phyloP scores from a whole-genome alignment of 2,113 vertebrate species.

The Antigone vipio region DNA sequence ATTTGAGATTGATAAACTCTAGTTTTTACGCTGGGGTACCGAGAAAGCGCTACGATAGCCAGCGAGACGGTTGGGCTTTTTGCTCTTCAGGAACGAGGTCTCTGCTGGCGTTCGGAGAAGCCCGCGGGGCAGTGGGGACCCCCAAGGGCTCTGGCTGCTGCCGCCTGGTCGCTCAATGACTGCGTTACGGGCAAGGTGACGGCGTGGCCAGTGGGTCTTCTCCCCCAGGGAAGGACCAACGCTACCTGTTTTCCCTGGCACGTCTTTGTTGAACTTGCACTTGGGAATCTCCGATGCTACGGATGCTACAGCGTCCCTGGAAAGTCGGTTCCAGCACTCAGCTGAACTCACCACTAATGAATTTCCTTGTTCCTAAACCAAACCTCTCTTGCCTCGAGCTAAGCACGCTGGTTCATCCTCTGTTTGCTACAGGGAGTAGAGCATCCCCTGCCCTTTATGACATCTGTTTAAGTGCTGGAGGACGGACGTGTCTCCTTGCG shows the following conservation, averaged over 20 bases:
- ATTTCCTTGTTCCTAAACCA: background rate
- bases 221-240: background rate
- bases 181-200: background rate
- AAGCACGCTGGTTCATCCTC: background rate
- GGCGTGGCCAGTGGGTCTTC: background rate
- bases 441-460: background rate
- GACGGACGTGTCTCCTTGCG: rapidly evolving
- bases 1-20: background rate
- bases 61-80: rapidly evolving
- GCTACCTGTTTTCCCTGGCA: background rate
- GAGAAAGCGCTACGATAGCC: rapidly evolving
- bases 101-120: rapidly evolving
- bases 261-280: rapidly evolving
- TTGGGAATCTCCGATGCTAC: rapidly evolving
- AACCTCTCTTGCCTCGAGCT: background rate
- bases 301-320: rapidly evolving
- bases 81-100: rapidly evolving
- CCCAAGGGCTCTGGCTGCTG: background rate
- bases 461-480: rapidly evolving
- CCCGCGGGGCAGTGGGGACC: rapidly evolving
- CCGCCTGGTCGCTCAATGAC: rapidly evolving
- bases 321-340: background rate
- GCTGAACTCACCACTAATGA: background rate
- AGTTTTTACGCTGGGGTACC: rapidly evolving
- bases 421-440: background rate